Percentiles rank a stretch among this genome's conserved stretches.
Evolutionary conservation across 2,797 vertebrate species (phyloP).

Genomic region (Rhabdomys pumilio): DNA sequence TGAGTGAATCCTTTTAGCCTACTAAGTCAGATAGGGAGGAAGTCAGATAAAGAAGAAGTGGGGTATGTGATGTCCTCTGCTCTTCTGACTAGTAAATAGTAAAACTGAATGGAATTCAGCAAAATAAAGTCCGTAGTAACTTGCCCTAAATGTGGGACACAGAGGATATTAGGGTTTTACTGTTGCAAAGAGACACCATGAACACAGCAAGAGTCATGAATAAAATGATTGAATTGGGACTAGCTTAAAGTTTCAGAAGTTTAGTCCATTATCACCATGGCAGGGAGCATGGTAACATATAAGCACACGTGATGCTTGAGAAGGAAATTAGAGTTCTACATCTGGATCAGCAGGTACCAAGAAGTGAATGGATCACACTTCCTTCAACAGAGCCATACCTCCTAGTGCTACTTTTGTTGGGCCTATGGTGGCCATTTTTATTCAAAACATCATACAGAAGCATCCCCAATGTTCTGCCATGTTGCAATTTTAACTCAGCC

Average conservation of each 20-base stretch:
- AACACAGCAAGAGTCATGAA: not conserved
- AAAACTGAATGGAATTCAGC: not conserved
- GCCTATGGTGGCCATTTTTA: not conserved
- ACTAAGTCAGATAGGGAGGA: not conserved
- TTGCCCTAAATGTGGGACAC: not conserved
- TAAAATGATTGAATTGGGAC: not conserved
- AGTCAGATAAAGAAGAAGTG: not conserved
- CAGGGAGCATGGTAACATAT: not conserved
- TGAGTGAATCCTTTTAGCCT: not conserved
- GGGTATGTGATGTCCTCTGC: not conserved
- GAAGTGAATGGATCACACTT: not conserved
- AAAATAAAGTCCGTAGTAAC: not conserved
- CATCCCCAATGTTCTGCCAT: not conserved
- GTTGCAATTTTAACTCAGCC: not conserved
- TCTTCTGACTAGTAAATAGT: not conserved
- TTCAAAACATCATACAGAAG: not conserved
- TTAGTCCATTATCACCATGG: not conserved
- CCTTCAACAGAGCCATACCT: not conserved
- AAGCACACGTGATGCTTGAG: not conserved
- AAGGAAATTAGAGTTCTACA: not conserved
- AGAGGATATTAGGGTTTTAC: not conserved
- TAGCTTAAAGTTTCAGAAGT: not conserved
- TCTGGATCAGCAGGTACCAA: not conserved
- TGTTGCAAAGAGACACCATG: not conserved
- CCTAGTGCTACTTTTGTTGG: not conserved